Base-by-base conservation (phyloP, 2,797 vertebrate species). In the Capromys pilorides region DNA sequence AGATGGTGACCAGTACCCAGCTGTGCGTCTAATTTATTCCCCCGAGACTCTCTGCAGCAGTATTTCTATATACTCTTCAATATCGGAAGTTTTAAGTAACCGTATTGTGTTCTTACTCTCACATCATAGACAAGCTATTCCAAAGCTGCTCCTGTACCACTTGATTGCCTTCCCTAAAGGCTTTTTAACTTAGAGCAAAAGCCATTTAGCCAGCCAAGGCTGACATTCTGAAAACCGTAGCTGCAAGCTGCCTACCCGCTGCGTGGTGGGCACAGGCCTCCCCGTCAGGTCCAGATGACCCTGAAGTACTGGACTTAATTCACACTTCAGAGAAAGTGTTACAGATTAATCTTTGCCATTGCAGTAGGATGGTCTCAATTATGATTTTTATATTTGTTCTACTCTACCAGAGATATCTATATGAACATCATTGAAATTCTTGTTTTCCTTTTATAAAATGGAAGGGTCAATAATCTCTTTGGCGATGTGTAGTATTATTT, bases 101-200 rank as follows among this genome's bases (percentile, higher is more conserved):
- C 14, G 75, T 51, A 86, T 67, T 78, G 83, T 67, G 14, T 5
- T 80, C 11, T 82, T 93, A 59, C 41, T 93, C 90, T 95, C 94
- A 75, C 3, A 71, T 80, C 24, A 90, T 36, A 66, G 77, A 31
- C 10, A 57, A 14, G 33, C 78, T 95, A 90, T 89, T 41, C 81
- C 49, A 91, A 96, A 69, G 11, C 41, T 84, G 9, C 39, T 51
- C 51, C 96, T 85, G n/a, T 41, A 24, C 41, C 64, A 21, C 77
- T 87, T 93, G 94, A 94, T 33, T 39, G 49, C 91, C 75, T 93
- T 96, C 77, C 66, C 77, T 83, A 79, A 92, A 96, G 77, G 18
- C 62, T 89, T 94, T 91, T 93, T 95, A 96, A 92, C 54, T 33
- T 87, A 41, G 94, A 90, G 73, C 92, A 96, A 88, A 96, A 97